phyloP scores from a whole-genome alignment of 1,140 invertebrate genomes.

The Drosophila nikananu region DNA sequence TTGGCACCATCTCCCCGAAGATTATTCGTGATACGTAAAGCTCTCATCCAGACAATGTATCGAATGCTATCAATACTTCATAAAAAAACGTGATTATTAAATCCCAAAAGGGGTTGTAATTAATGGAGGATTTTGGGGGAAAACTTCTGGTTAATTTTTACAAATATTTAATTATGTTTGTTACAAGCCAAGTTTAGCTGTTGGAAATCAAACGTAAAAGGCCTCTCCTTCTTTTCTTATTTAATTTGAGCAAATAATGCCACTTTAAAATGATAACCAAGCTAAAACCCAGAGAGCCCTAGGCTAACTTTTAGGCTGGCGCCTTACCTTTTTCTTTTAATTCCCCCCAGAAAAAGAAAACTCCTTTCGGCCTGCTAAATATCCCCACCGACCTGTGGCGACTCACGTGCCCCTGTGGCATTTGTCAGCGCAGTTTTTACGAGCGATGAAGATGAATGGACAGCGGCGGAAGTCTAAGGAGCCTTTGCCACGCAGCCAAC shows the following conservation, averaged over 20 bases:
- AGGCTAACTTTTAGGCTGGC: neutral
- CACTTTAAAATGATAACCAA: too few species aligned
- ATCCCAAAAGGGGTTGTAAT: neutral
- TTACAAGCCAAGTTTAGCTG: neutral
- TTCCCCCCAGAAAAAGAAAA: neutral
- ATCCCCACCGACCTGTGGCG: slow-evolving; percentile 2
- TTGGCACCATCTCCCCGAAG: neutral
- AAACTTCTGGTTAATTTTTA: neutral
- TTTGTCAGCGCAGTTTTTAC: slow-evolving; percentile 47
- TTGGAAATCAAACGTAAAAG: too few species aligned
- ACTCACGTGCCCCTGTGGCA: slow-evolving; percentile 58
- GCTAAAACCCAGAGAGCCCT: too few species aligned
- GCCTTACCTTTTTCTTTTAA: neutral
- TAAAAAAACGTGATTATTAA: slow-evolving; percentile 7
- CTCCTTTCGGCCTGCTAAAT: neutral
- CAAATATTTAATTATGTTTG: neutral
- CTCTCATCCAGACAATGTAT: slow-evolving; percentile 1
- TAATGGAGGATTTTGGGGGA: neutral
- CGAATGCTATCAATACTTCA: slow-evolving; percentile 16
- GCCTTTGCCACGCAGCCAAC: slow-evolving; percentile 48
- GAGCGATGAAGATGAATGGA: slow-evolving; percentile 25
- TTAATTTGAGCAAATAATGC: too few species aligned
- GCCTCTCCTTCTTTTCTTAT: too few species aligned
- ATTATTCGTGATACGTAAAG: neutral
- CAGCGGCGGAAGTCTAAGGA: slow-evolving; percentile 32